Base-by-base conservation (phyloP, 2,888 invertebrate species). In the Tenthredo amoena region DNA sequence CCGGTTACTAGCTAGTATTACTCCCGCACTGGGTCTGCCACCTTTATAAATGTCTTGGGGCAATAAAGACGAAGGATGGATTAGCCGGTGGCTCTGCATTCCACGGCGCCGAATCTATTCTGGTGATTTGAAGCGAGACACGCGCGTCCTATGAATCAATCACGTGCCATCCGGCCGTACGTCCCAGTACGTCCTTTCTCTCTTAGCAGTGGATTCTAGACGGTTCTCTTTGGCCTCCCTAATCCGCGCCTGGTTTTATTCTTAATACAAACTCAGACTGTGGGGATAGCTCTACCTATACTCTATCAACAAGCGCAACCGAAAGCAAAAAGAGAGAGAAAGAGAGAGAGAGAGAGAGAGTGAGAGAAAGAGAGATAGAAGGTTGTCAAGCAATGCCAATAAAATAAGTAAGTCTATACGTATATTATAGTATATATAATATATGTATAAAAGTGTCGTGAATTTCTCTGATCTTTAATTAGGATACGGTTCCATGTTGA, bases 61-160 rank as follows among this genome's bases (percentile, higher is more conserved):
- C 92, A 93, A 92, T 93, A 93, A 93, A 93, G 92, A 92, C 91
- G 90, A 90, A 90, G 90, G 92, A 93, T 92, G 93, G 93, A 93
- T 93, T 93, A 92, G 92, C 90, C 90, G 90, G 90, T 91, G 88
- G 88, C 88, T 88, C 88, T 91, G 91, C 91, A 92, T 93, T 92
- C 92, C 92, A 90, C 89, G 89, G 89, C 91, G 88, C 86, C 89
- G 90, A 90, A 92, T 93, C 93, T 93, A 93, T 93, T 93, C 93
- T 93, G 91, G 93, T 93, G 93, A 93, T 93, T 93, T 92, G 92
- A 92, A 93, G 91, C 90, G 90, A 91, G 92, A 92, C 93, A 93
- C 93, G 93, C 93, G 93, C 92, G 93, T 91, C 91, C 92, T 93
- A 93, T 93, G 93, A 93, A 93, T 93, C 93, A 93, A 93, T 93